A percentile compares a stretch with the other conserved stretches of the same genome.
Evolutionary conservation across 1,140 invertebrate species (phyloP).

Genomic region (Ganaspis sp.): DNA sequence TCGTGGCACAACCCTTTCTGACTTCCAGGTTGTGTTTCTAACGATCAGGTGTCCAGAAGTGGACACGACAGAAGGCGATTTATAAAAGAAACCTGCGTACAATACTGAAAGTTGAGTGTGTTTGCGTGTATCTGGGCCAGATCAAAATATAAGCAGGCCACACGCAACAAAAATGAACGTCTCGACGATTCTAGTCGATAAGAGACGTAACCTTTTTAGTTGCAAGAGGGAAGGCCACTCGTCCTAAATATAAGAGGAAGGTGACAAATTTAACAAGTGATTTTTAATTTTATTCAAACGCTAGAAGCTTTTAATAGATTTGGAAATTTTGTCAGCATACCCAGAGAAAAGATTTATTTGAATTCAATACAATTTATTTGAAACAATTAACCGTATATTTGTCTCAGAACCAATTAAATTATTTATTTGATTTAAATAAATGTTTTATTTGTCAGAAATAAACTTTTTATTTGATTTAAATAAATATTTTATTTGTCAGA

Average conservation of each 20-base stretch:
- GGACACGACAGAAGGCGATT: slow-evolving; percentile 44
- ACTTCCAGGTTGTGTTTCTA: not conserved
- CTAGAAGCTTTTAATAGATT: not conserved
- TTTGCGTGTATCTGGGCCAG: slow-evolving; percentile 69
- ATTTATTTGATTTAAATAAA: too few species aligned
- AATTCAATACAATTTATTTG: too few species aligned
- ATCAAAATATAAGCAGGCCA: slow-evolving; percentile 58
- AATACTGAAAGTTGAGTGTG: slow-evolving; percentile 38
- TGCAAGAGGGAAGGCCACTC: not conserved
- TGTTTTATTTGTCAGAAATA: too few species aligned
- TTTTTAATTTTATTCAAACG: not conserved
- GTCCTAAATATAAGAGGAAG: not conserved
- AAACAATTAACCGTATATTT: too few species aligned
- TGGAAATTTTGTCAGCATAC: too few species aligned
- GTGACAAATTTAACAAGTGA: not conserved
- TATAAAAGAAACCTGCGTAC: slow-evolving; percentile 58
- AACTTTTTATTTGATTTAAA: too few species aligned
- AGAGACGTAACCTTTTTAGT: slow-evolving; percentile 43
- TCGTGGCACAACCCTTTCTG: not conserved
- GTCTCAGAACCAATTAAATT: too few species aligned
- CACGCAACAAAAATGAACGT: slow-evolving; percentile 61
- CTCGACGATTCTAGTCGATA: slow-evolving; percentile 15
- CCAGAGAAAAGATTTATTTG: too few species aligned
- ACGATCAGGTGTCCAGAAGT: not conserved
- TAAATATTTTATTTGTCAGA: too few species aligned